Evolutionary conservation across 2,888 invertebrate species (phyloP), one percentile per base, ranked within the genome.

Genomic region (Allygus modestus): DNA sequence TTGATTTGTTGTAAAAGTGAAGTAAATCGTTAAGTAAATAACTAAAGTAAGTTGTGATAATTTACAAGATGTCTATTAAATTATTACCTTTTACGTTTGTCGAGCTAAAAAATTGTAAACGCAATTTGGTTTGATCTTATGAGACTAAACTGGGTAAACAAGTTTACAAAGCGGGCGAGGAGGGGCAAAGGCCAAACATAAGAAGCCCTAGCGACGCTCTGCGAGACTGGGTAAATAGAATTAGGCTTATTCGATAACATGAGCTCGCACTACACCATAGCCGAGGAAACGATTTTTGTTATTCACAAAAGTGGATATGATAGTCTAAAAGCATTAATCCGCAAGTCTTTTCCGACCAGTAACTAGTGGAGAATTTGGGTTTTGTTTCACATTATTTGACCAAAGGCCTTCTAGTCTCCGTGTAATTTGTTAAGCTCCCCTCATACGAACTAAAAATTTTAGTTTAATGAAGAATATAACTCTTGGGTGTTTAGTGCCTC

Each of bases 121-220:
- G 9, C 37, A 46, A 46, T 46, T 7, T 17, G 12, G 46, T 12
- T 17, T 46, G 46, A 46, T 46, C 46, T 46, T 46, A 46, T 46
- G 12, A 46, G 46, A 46, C 7, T 46, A 1, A 28, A 65, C 65
- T 17, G 26, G 0, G 65, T 65, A 65, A 28, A 65, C 65, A 26
- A 28, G 65, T 65, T 65, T 65, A 65, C 65, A 28, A 65, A 65
- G 65, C 65, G 17, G 28, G 7, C 9, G 65, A 28, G 28, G 1
- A 1, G 54, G 54, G 31, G 65, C 65, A 65, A 65, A 65, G 65
- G 65, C 12, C 31, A 65, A 65, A 65, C 65, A 28, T 31, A 65
- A 65, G 65, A 65, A 65, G 65, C 65, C 65, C 28, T 65, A 65
- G 65, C 28, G 26, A 58, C 46, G 46, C 46, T 12, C 46, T 58